phyloP scores from a whole-genome alignment of 1,140 invertebrate genomes.

The Magallana gigas region DNA sequence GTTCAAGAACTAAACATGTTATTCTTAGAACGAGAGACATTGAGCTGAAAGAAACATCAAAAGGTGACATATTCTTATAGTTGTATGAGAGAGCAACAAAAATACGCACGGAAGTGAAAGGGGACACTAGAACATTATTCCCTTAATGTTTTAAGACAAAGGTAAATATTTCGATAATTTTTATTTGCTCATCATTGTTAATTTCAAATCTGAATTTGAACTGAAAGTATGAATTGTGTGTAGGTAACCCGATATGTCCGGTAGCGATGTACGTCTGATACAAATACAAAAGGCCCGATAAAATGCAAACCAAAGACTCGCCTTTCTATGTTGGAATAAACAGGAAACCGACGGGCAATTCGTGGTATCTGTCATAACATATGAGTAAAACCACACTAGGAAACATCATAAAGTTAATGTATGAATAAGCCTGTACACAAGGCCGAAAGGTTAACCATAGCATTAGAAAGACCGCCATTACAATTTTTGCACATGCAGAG shows the following conservation, averaged over 20 bases:
- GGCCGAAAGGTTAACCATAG: constrained; percentile 2
- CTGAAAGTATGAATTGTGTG: not conserved
- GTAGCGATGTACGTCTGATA: not conserved
- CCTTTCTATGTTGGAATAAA: not conserved
- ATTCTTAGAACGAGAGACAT: constrained; percentile 27
- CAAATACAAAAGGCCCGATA: not conserved
- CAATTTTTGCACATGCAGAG: constrained; percentile 22
- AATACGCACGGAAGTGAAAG: not conserved
- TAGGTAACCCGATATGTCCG: not conserved
- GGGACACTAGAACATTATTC: not conserved
- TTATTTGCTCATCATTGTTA: too few species aligned
- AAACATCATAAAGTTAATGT: not conserved
- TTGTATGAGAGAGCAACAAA: constrained; percentile 31
- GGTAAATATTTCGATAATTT: too few species aligned
- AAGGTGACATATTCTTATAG: constrained; percentile 21
- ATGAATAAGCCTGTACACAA: not conserved
- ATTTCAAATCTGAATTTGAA: too few species aligned
- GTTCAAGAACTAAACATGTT: constrained; percentile 18
- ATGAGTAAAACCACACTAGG: not conserved
- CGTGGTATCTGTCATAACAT: not conserved
- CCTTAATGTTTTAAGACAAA: constrained; percentile 30
- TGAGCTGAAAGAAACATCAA: constrained; percentile 23
- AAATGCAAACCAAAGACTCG: not conserved
- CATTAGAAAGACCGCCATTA: constrained; percentile 15
- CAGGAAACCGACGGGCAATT: not conserved